Evolutionary conservation across 2,797 vertebrate genomes (phyloP), one percentile per base, ranked within the genome.

Genomic region (Gambelia wislizenii): DNA sequence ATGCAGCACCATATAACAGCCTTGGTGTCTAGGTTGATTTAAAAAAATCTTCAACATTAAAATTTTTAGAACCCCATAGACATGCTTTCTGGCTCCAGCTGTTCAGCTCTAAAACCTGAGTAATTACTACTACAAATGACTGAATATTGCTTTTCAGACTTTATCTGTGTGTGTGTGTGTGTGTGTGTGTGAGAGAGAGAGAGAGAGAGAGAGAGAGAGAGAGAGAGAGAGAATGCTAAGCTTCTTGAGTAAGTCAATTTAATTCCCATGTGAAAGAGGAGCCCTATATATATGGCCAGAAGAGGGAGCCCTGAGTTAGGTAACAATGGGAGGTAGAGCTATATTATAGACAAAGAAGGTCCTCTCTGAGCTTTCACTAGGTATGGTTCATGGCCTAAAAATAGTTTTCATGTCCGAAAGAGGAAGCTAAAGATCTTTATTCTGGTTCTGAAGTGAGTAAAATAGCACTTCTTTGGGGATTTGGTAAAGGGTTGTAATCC

Each of bases 281-380:
- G 44, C 5, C 70, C 72, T 76, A 5, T 14, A 1, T 85, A 76
- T 85, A 76, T 33, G 36, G 61, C 87, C 88, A 72, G 91, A 87
- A 87, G 91, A 84, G 86, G 91, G 82, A 90, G 84, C 87, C 86
- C 89, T 52, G 81, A 87, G 80, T 86, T 77, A 77, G 78, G 47
- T 39, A 6, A 88, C 78, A 27, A 16, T 2, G n/a, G 42, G 36
- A 61, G 49, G 3, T 33, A 0, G 10, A 1, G 3, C 8, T 64
- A 14, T 49, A 30, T 20, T 18, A n/a, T 54, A 33, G 54, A 6
- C 30, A 49, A 47, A 39, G 20, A n/a, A 10, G 18, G 30, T 10
- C 56, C 36, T 74, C 25, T 74, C 47, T 54, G 30, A 69, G 7
- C 6, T 20, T 56, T 2, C 69, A 75, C 16, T 25, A 25, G 5